Conservation (phyloP, 1,140 invertebrate species). For the Diachasmimorpha longicaudata region DNA sequence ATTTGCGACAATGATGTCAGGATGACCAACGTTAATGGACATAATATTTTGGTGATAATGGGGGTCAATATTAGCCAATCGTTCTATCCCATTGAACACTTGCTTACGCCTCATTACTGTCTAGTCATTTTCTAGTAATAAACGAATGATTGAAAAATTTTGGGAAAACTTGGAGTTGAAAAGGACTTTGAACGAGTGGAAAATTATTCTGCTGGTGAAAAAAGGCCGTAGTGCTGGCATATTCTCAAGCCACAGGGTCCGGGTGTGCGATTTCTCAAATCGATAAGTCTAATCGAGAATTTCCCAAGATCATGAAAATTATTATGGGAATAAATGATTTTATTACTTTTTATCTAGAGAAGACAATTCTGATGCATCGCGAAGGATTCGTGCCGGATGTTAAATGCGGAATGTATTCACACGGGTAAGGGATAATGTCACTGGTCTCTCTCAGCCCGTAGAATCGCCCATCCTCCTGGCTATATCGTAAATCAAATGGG, state of each 20-base stretch:
- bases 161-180: no score
- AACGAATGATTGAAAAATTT: no score
- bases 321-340: neutral
- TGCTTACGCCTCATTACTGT: no score
- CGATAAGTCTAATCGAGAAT: neutral
- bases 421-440: neutral
- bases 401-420: neutral
- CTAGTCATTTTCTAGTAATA: no score
- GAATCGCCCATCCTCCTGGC: neutral
- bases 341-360: neutral
- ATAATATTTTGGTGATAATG: no score
- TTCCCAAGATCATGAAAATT: neutral
- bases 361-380: neutral
- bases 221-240: no score
- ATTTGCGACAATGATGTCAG: neutral
- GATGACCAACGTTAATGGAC: neutral
- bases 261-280: no score
- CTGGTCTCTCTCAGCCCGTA: neutral
- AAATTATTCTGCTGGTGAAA: no score
- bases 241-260: neutral
- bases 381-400: neutral
- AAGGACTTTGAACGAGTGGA: no score
- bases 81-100: no score
- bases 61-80: no score
- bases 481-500: constrained; percentile 6